A percentile compares a stretch with the other conserved stretches of the same genome.
Evolutionary conservation across 2,113 vertebrate genomes (phyloP).

Genomic region (Heterotis niloticus): DNA sequence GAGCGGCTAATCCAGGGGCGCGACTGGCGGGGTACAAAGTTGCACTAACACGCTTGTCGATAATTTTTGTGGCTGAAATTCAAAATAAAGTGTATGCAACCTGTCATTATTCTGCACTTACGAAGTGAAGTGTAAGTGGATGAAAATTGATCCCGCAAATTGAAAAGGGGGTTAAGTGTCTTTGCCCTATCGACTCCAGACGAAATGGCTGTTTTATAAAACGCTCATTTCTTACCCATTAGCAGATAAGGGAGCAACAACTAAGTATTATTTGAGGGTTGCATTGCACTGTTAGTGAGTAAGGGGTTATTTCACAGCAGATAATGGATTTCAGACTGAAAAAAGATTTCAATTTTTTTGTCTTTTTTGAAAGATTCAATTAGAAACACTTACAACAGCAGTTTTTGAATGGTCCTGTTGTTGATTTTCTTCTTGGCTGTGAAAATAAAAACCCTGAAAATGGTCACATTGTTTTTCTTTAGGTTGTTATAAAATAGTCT

Average conservation of each 20-base stretch:
- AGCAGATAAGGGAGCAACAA: slow-evolving; percentile 75
- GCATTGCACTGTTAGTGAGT: slow-evolving; percentile 58
- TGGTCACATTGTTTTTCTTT: too few species aligned
- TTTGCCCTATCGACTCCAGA: slow-evolving; percentile 82
- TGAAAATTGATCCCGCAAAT: slow-evolving; percentile 93
- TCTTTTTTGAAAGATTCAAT: slow-evolving; percentile 43
- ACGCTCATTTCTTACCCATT: slow-evolving; percentile 87
- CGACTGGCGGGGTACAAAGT: slow-evolving; percentile 68
- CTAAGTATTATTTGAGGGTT: slow-evolving; percentile 70
- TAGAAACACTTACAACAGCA: slow-evolving; percentile 6
- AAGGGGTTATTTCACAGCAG: slow-evolving; percentile 57
- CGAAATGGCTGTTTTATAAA: slow-evolving; percentile 80
- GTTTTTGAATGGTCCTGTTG: neutral
- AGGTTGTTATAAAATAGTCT: too few species aligned
- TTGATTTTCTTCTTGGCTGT: neutral
- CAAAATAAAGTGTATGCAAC: slow-evolving; percentile 90
- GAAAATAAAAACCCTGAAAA: neutral
- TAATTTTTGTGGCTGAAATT: slow-evolving; percentile 83
- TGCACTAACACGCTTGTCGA: slow-evolving; percentile 66
- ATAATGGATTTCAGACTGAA: slow-evolving; percentile 63
- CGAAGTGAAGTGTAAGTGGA: slow-evolving; percentile 78
- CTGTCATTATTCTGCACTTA: slow-evolving; percentile 90
- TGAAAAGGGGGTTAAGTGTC: slow-evolving; percentile 82
- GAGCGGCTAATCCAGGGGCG: slow-evolving; percentile 70
- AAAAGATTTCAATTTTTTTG: slow-evolving; percentile 46